Evolutionary conservation across 2,113 vertebrate genomes (phyloP), one percentile per base, ranked within the genome.

Genomic region (Apeltes quadracus): DNA sequence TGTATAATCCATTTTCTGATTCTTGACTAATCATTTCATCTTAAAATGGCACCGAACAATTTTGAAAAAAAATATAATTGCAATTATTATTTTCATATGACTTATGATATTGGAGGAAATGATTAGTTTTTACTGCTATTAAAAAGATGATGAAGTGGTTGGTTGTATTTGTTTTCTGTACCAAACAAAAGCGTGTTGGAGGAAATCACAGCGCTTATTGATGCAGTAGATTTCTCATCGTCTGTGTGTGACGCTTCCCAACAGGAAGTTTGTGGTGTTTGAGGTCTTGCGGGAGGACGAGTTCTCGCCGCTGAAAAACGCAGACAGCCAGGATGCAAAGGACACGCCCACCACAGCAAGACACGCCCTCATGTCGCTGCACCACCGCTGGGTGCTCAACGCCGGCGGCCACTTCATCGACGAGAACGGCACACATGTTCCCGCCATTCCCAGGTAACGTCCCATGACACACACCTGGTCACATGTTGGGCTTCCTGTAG

Each of bases 321-420:
- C 96, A 0, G 97, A 99, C 91, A 96, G 95, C 81, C 97, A 99
- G 87, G 96, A 97, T 0, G 97, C 96, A 43, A 99, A 98, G 82
- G 98, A 99, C 93, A 98, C 96, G 32, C 98, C 98, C 62, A 97
- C 95, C n/a, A 98, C 97, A 0, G 96, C 98, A 0, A 92, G 95
- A 23, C 97, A 98, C 0, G 93, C 96, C 15, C 85, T 99, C 72
- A 94, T 97, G 95, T 98, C 97, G 3, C 92, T 99, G n/a, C 98
- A 99, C 69, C 97, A 98, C 81, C 95, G 97, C 89, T 99, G 98
- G 97, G 96, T 98, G 62, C 96, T 99, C 79, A 99, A 96, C 13
- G 96, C 97, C 0, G 97, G 97, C 0, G 98, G 96, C 0, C 95
- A 97, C 88, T 99, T 99, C 0, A 94, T 97, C 36, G 98, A 98